Conservation (phyloP, 30 jellyfish, hydroid and myxozoan genomes). For the Hydractinia symbiolongicarpus region DNA sequence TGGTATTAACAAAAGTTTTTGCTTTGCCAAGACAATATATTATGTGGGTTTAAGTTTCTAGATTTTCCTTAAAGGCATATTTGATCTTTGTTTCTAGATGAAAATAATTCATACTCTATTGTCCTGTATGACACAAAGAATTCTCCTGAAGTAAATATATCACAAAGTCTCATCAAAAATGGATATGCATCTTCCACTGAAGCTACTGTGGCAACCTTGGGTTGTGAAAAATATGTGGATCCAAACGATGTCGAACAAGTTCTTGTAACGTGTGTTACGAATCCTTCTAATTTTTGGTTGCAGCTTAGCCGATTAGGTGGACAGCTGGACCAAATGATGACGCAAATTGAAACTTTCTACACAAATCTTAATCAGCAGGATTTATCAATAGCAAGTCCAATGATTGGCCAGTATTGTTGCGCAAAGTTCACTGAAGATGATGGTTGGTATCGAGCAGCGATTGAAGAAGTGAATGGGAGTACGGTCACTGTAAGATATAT, state of each 20-base stretch:
- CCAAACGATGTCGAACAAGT: slow-evolving; percentile 20
- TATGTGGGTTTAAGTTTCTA: too few species aligned
- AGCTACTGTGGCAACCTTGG: background rate
- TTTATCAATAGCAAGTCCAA: slow-evolving; percentile 20
- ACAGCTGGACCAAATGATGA: slow-evolving; percentile 39
- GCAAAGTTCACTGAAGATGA: slow-evolving; percentile 63
- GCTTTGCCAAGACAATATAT: too few species aligned
- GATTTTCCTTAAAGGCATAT: too few species aligned
- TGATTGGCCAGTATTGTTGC: slow-evolving; percentile 49
- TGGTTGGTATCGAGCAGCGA: slow-evolving; percentile 66
- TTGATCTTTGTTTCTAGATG: slow-evolving; percentile 5
- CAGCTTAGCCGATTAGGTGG: slow-evolving; percentile 28
- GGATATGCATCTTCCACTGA: slow-evolving; percentile 39
- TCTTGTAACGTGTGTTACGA: slow-evolving; percentile 31
- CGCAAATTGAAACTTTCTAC: slow-evolving; percentile 38
- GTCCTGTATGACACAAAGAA: slow-evolving; percentile 59
- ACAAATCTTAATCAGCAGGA: slow-evolving; percentile 22
- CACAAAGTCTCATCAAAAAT: slow-evolving; percentile 45
- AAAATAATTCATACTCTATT: slow-evolving; percentile 41
- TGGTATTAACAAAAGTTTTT: too few species aligned
- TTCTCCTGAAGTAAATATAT: slow-evolving; percentile 40
- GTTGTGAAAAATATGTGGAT: slow-evolving; percentile 13
- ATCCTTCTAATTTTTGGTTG: slow-evolving; percentile 45
- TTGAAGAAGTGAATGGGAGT: slow-evolving; percentile 31
- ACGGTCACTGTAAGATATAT: slow-evolving; percentile 36